These are phyloP conservation scores for Edolisoma coerulescens DNA, from an alignment of 2,113 vertebrate species.

Conservation along the genomic window DNA sequence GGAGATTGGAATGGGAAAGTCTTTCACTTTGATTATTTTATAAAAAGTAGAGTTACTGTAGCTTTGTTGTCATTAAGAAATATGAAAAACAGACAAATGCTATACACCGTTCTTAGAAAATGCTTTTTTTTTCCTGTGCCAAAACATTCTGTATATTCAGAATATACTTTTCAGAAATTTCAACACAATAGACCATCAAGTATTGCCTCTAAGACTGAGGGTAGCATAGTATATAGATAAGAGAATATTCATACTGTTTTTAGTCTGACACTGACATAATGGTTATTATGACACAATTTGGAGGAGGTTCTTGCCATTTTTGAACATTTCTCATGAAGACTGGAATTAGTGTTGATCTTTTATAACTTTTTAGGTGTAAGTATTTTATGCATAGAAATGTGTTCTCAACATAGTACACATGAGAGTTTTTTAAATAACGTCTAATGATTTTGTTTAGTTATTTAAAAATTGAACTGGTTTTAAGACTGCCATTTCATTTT, in stretches of 20 bases:
- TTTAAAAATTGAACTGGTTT: not conserved
- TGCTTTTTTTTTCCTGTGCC: rapidly evolving
- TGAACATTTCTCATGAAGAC: not conserved
- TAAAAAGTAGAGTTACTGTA: not conserved
- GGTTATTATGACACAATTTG: not conserved
- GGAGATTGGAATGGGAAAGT: not conserved
- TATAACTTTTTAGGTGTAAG: not conserved
- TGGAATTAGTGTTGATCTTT: not conserved
- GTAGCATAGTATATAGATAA: not conserved
- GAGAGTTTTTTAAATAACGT: not conserved
- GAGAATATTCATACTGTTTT: not conserved
- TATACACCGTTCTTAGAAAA: not conserved
- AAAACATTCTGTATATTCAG: not conserved
- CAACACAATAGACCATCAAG: not conserved
- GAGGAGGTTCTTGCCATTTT: not conserved
- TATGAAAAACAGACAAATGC: not conserved
- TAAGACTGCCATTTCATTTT: not conserved
- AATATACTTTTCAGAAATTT: not conserved
- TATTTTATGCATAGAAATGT: not conserved
- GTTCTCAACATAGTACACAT: not conserved
- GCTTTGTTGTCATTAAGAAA: not conserved
- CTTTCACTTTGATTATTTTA: not conserved
- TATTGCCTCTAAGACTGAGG: not conserved
- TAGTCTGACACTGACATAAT: not conserved
- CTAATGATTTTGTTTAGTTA: not conserved